A percentile compares a stretch with the other conserved stretches of the same genome.
These are phyloP conservation scores for Semnornis frantzii DNA, from an alignment of 2,113 vertebrate genomes.

Conservation along the genomic window DNA sequence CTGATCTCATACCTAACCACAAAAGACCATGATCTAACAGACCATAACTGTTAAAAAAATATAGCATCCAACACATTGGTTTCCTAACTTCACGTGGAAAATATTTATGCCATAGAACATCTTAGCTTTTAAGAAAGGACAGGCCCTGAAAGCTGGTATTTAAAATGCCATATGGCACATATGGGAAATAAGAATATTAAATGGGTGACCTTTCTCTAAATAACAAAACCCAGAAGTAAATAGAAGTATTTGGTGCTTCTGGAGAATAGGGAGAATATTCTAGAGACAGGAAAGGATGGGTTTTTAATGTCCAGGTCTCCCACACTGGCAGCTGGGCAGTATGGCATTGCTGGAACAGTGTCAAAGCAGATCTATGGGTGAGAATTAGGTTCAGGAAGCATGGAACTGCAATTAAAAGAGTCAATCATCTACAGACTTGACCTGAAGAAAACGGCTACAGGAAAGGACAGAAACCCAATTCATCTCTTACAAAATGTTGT, in stretches of 20 bases:
- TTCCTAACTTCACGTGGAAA: slow-evolving; percentile 24
- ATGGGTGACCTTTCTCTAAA: neutral
- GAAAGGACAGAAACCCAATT: neutral
- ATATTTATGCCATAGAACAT: neutral
- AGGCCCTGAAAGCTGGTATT: neutral
- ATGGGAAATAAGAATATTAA: neutral
- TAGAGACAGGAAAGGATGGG: neutral
- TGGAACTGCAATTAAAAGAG: neutral
- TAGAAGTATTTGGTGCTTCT: neutral
- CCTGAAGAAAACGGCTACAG: neutral
- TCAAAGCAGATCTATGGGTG: neutral
- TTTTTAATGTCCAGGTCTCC: neutral
- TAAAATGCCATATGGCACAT: neutral
- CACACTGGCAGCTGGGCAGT: neutral
- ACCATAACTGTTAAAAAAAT: slow-evolving; percentile 46
- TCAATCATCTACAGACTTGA: slow-evolving; percentile 6
- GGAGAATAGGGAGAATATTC: neutral
- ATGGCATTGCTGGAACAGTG: neutral
- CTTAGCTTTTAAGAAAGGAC: neutral
- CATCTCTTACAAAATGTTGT: neutral
- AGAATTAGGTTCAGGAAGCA: neutral
- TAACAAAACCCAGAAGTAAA: too few species aligned
- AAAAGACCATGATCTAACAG: slow-evolving; percentile 42
- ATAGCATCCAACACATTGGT: neutral
- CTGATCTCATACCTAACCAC: slow-evolving; percentile 44